Base-by-base conservation (phyloP, 1,140 invertebrate species). In the Zaprionus capensis region DNA sequence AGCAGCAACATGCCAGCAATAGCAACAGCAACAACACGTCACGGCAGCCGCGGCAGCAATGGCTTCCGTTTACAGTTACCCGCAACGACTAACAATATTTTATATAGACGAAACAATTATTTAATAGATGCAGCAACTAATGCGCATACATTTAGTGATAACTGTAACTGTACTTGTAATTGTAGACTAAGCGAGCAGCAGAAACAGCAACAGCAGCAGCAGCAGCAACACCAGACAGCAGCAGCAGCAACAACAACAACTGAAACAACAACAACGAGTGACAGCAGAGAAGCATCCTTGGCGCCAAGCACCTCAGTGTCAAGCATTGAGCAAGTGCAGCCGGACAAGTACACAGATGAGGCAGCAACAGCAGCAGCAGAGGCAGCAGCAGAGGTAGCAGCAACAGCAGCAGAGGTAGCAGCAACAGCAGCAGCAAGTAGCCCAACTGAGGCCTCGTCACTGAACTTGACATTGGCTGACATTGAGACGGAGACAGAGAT, bases 121-220 rank as follows among this genome's bases (percentile, higher is more conserved):
- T 80, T 69, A 69, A 71, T 67, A 67, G 81, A 74, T 82, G 78
- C 81, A 85, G 78, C 81, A 85, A 78, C 78, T 84, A 87, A 87
- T 82, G 81, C 81, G 84, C 87, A 91, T 91, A 91, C 88, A 76
- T 81, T 91, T 83, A 91, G 82, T 87, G 87, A 91, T 91, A 91
- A 71, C 83, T 91, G 80, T 91, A 91, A 87, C 71, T 86, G 86
- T 91, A 91, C 81, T 83, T 86, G 81, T 91, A 91, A 91, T 91
- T 91, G 82, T 87, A 87, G 74, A 28, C 74, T 90, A 91, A 91
- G 82, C 65, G 79, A 81, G 7, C 51, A 70, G 61, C 53, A 68
- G 38, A 11, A 68, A 24, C 20, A 55, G 41, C 31, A 76, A 14
- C 62, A 69, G 12, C 22, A 55, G 41, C 28, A 76, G 5, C 62